Evolutionary conservation across 2,113 vertebrate genomes (phyloP), one percentile per base, ranked within the genome.

Genomic region (Melanerpes aurifrons): DNA sequence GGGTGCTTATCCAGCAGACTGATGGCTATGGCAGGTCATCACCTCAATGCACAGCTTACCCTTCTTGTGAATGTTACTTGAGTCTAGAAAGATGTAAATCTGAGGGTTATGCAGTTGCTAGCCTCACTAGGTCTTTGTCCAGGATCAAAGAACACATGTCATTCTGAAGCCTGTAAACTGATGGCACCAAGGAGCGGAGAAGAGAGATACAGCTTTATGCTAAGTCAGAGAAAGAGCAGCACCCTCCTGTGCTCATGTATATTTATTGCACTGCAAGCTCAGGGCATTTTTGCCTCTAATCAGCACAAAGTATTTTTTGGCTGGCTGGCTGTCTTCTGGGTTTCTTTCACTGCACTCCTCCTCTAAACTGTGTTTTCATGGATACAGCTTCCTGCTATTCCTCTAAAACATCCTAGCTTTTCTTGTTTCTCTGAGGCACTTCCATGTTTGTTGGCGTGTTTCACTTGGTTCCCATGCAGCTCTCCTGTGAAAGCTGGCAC

Each of bases 241-340:
- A 91, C 94, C 85, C 85, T 87, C 93, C 72, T 88, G 87, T 91
- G 89, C 78, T 80, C 79, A 53, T n/a, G 43, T 21, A 0, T 40
- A n/a, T 58, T 76, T 62, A 87, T 0, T 90, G 69, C 89, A 93
- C 79, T 63, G 48, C 58, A 28, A 54, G 61, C 79, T 86, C 82
- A 5, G 57, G 48, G 53, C 68, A 64, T 59, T 59, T 58, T 20
- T 5, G 21, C 56, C 3, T 29, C 26, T 61, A 3, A 72, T 58
- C 43, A 75, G n/a, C 66, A 28, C 54, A 0, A 47, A 66, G 20
- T 8, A 16, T 2, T 29, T 29, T 71, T 79, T 29, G 35, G 35
- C 35, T 37, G 43, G 5, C 43, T 1, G 0, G n/a, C 35, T 76
- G 40, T 31, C 78, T 91, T 53, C 25, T 6, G n/a, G 17, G 40